Evolutionary conservation across 2,113 vertebrate species (phyloP).

Genomic region (Oceanodroma tethys): DNA sequence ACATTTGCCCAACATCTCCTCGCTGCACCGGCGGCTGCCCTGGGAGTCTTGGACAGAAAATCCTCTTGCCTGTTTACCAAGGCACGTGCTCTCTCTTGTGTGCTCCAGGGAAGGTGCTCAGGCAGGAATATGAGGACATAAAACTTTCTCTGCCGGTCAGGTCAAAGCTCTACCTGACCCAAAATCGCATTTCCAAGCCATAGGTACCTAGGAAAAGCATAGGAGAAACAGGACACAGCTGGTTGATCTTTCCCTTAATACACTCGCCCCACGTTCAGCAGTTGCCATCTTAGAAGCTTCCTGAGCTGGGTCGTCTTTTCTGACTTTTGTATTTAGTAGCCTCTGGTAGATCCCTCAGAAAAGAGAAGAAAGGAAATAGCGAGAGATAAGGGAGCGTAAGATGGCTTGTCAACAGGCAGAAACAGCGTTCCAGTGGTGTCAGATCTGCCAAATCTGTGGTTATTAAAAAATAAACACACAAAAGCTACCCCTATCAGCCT

Average conservation of each 20-base stretch:
- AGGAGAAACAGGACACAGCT: neutral
- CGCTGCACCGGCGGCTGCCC: neutral
- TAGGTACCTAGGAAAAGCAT: neutral
- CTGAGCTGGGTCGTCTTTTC: neutral
- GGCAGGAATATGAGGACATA: neutral
- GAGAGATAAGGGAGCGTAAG: neutral
- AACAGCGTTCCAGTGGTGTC: neutral
- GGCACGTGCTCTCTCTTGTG: accelerated
- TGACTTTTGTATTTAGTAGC: neutral
- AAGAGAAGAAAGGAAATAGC: neutral
- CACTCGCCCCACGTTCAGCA: accelerated
- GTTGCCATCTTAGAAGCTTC: accelerated
- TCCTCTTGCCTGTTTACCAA: neutral
- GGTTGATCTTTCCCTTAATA: neutral
- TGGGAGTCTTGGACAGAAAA: neutral
- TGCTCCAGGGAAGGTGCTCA: accelerated
- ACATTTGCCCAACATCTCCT: neutral
- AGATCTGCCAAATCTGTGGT: neutral
- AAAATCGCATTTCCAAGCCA: neutral
- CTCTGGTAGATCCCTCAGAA: neutral
- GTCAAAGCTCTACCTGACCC: neutral
- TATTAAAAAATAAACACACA: neutral
- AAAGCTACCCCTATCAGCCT: neutral
- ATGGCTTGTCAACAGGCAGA: neutral
- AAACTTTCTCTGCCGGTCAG: neutral